Conservation (phyloP, 1,140 invertebrate species). For the Vanessa tameamea region DNA sequence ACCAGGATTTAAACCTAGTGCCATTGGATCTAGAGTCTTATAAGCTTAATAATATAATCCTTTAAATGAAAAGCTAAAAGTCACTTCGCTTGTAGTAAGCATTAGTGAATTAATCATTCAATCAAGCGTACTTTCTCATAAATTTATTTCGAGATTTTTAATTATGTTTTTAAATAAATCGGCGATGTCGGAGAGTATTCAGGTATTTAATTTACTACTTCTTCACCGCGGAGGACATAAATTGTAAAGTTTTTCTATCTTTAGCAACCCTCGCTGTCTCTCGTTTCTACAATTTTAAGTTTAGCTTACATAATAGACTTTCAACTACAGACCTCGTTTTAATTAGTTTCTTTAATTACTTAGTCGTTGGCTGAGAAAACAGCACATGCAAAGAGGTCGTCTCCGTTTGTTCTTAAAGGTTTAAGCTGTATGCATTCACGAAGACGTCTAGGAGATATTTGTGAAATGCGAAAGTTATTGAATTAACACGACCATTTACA, state of each 20-base stretch:
- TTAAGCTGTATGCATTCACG: constrained; percentile 5
- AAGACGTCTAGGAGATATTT: background rate
- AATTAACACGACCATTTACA: background rate
- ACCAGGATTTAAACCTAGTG: too few species aligned
- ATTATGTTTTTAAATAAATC: background rate
- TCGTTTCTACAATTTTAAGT: constrained; percentile 18
- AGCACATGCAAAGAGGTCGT: constrained; percentile 23
- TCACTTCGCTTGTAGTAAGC: too few species aligned
- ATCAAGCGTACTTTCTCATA: too few species aligned
- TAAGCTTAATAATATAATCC: too few species aligned
- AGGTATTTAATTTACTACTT: constrained; percentile 19
- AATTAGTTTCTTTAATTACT: constrained; percentile 29
- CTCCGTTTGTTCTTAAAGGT: constrained; percentile 15
- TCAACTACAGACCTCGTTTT: constrained; percentile 18
- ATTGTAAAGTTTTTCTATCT: constrained; percentile 18
- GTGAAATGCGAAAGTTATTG: background rate
- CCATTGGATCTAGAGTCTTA: too few species aligned
- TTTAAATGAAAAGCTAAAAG: too few species aligned
- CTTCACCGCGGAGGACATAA: constrained; percentile 17
- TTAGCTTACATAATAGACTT: constrained; percentile 24
- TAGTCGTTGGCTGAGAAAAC: constrained; percentile 19
- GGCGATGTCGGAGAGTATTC: background rate
- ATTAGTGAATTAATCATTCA: too few species aligned
- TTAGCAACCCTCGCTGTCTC: constrained; percentile 12
- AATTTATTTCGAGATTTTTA: too few species aligned